Conservation (phyloP, 2,888 invertebrate genomes). For the Aphidoletes aphidimyza region DNA sequence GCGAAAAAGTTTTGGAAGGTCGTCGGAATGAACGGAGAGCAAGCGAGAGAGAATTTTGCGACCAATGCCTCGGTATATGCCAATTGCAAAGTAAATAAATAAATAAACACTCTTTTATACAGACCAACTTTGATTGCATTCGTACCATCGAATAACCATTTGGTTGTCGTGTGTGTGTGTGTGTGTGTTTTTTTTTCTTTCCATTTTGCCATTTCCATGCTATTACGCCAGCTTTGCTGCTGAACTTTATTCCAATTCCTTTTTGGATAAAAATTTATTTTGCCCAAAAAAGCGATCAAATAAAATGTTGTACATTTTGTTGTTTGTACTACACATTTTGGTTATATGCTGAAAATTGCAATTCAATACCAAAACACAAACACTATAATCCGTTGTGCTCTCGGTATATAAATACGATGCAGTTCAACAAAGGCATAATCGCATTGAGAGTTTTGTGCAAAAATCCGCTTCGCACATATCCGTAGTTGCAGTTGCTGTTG, state of each 20-base stretch:
- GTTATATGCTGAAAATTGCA: slow-evolving; percentile 10
- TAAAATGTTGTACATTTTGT: background rate
- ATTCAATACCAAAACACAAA: slow-evolving; percentile 8
- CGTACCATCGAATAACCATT: background rate
- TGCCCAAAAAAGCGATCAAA: slow-evolving; percentile 12
- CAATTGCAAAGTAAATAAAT: slow-evolving; percentile 42
- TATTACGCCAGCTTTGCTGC: background rate
- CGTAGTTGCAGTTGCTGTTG: background rate
- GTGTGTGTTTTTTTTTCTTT: background rate
- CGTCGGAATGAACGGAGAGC: background rate
- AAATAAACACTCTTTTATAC: background rate
- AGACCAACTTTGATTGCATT: slow-evolving; percentile 42
- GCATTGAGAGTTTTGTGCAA: slow-evolving; percentile 28
- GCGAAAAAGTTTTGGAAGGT: background rate
- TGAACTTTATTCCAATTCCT: background rate
- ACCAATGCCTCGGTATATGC: slow-evolving; percentile 2
- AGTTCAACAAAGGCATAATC: slow-evolving; percentile 34
- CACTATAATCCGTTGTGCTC: too few species aligned
- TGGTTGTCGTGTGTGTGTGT: too few species aligned
- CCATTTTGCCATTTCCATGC: background rate
- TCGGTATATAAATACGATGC: too few species aligned
- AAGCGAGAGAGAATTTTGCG: background rate
- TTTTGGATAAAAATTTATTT: background rate
- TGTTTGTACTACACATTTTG: background rate
- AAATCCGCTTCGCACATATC: slow-evolving; percentile 1